Base-by-base conservation (phyloP, 2,113 vertebrate species). In the Nycticryphes semicollaris region DNA sequence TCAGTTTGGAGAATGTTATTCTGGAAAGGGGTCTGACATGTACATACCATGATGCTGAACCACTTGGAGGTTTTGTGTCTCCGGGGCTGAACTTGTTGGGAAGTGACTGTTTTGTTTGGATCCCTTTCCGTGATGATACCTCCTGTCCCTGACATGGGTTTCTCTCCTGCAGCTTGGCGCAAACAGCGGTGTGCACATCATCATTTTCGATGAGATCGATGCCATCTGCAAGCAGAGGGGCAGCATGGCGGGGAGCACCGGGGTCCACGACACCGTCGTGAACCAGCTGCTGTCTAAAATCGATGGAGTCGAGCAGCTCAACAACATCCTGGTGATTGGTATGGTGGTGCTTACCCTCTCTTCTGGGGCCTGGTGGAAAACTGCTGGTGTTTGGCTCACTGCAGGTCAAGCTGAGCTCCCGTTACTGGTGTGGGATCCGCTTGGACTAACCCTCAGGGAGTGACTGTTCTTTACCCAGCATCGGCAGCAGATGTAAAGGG, bases 291-390 rank as follows among this genome's bases (percentile, higher is more conserved):
- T 99, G 75, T 99, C 99, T 66, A 99, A 99, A 96, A 99, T 99
- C 2, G 99, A 99, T 12, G 99, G 99, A 0, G 99, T 99, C 59
- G 99, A 99, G 97, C 99, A 99, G 92, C 98, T 99, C 96, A 99
- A 99, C 97, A 99, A 99, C 98, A 99, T 99, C 98, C 98, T 99
- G 53, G 99, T 99, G 92, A 99, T 99, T 56, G 99, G 99, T 99
- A 96, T 12, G 98, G 27, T 33, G 79, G 25, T 24, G 10, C 72
- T 89, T 59, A 24, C 48, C 14, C 73, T 54, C 21, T 70, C 16
- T 21, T 28, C 6, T 1, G 20, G 20, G 43, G 19, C 56, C 91
- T 74, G 68, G 10, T 12, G 28, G 84, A 10, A 3, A 76, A 8
- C 37, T 53, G 39, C 53, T 67, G 59, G 1, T 12, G 3, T 1